Percentiles rank a stretch among this genome's conserved stretches.
phyloP scores from a whole-genome alignment of 2,888 invertebrate species.

The Blomia tropicalis region DNA sequence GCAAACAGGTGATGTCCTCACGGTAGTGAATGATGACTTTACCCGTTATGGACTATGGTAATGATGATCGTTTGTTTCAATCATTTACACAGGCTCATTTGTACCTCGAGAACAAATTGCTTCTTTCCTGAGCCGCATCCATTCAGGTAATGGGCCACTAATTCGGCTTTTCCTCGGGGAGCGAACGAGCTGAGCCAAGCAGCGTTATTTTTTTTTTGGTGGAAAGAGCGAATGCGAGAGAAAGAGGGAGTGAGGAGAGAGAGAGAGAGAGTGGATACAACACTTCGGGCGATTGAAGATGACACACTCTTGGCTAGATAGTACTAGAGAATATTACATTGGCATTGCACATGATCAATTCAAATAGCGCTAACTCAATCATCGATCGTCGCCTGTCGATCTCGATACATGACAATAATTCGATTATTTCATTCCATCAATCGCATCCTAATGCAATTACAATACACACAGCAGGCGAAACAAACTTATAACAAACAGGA shows the following conservation, averaged over 20 bases:
- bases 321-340: too few relatives aligned
- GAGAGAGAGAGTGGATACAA: too few relatives aligned
- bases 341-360: not conserved
- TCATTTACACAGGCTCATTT: not conserved
- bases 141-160: conserved; percentile 2
- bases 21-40: not conserved
- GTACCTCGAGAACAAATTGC: conserved; percentile 6
- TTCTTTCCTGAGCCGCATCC: not conserved
- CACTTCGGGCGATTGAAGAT: too few relatives aligned
- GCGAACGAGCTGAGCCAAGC: too few relatives aligned
- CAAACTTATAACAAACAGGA: too few relatives aligned
- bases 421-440: not conserved
- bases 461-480: not conserved
- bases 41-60: not conserved
- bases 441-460: not conserved
- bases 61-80: not conserved
- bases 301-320: not conserved
- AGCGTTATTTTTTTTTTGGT: too few relatives aligned
- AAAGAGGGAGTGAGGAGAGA: too few relatives aligned
- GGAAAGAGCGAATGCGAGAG: too few relatives aligned
- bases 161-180: not conserved
- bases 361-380: not conserved
- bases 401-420: not conserved
- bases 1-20: not conserved
- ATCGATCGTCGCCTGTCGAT: not conserved